Evolutionary conservation across 2,113 vertebrate species (phyloP).

Genomic region (Grus americana): DNA sequence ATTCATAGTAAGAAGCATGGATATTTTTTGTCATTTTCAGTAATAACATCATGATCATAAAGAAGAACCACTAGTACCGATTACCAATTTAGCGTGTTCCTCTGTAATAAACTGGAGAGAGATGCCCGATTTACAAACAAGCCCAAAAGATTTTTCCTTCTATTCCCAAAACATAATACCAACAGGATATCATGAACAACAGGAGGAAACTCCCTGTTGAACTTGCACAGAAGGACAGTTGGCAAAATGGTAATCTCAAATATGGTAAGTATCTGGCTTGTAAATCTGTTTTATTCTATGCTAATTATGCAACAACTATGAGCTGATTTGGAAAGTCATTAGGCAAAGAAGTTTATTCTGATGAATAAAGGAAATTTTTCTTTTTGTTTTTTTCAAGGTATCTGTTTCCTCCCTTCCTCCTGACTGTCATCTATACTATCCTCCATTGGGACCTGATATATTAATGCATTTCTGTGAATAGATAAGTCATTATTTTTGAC

Average conservation of each 20-base stretch:
- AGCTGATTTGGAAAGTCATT: neutral
- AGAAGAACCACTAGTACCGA: neutral
- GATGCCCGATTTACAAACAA: neutral
- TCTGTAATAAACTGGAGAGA: neutral
- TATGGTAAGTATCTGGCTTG: neutral
- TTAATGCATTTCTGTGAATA: neutral
- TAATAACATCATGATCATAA: neutral
- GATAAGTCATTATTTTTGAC: neutral
- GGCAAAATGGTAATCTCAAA: neutral
- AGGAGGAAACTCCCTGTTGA: neutral
- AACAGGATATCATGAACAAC: constrained; percentile 16
- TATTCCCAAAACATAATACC: neutral
- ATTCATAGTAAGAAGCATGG: neutral
- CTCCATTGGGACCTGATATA: neutral
- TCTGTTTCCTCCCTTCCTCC: neutral
- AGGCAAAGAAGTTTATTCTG: neutral
- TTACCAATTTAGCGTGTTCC: neutral
- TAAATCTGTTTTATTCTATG: neutral
- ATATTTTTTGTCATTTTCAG: neutral
- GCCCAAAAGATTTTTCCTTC: neutral
- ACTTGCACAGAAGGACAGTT: neutral
- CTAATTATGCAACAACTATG: neutral
- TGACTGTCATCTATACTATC: neutral
- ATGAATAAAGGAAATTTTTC: neutral
- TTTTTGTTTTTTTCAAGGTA: neutral